These are phyloP conservation scores for Oryzias javanicus DNA, from an alignment of 2,113 vertebrate genomes.

Conservation along the genomic window DNA sequence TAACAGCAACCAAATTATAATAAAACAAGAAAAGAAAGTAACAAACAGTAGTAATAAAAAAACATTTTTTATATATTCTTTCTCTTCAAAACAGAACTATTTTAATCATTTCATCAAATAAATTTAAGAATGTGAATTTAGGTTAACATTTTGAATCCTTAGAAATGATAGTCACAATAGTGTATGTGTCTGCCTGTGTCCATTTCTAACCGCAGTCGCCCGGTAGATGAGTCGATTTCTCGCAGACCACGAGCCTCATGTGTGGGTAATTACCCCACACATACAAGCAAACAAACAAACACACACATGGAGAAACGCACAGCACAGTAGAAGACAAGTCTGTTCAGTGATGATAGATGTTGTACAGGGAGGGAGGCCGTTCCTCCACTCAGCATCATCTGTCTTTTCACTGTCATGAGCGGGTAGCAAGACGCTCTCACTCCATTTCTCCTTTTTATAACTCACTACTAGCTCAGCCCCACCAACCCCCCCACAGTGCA, in stretches of 20 bases:
- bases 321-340: slow-evolving; percentile 53
- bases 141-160: background rate
- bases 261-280: slow-evolving; percentile 42
- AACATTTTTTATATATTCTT: too few species aligned
- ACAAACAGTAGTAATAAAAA: too few species aligned
- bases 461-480: slow-evolving; percentile 4
- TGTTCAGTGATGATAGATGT: slow-evolving; percentile 66
- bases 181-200: background rate
- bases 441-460: slow-evolving; percentile 38
- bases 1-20: too few species aligned
- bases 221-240: slow-evolving; percentile 21
- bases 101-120: too few species aligned
- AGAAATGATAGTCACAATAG: background rate
- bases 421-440: slow-evolving; percentile 31
- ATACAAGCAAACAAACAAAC: background rate
- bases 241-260: slow-evolving; percentile 28
- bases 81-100: too few species aligned
- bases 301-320: slow-evolving; percentile 18
- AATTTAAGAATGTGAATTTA: too few species aligned
- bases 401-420: slow-evolving; percentile 64
- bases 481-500: slow-evolving; percentile 10
- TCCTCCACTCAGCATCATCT: slow-evolving; percentile 64
- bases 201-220: slow-evolving; percentile 19
- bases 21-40: too few species aligned
- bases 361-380: slow-evolving; percentile 60